Percentiles rank a stretch among this genome's conserved stretches.
phyloP scores from a whole-genome alignment of 2,888 invertebrate genomes.

The Petrophora chlorosata region DNA sequence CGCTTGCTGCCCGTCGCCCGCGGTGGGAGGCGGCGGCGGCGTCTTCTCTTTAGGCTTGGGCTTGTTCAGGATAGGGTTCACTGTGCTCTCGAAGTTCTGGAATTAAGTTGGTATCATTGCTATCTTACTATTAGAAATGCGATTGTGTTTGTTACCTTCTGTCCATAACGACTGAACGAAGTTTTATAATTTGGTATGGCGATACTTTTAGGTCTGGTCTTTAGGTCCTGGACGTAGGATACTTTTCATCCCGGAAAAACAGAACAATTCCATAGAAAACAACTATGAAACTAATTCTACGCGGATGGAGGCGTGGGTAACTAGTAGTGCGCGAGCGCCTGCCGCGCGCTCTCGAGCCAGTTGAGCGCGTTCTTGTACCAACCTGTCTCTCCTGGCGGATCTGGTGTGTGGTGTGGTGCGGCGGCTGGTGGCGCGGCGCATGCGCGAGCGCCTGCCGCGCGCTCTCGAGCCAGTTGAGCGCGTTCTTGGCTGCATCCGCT shows the following conservation, averaged over 20 bases:
- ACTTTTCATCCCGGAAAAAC: too few species aligned
- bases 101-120: slow-evolving; percentile 25
- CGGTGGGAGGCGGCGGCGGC: slow-evolving; percentile 71
- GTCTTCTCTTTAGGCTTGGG: slow-evolving; percentile 92
- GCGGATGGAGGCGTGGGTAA: slow-evolving; percentile 87
- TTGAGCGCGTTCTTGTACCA: slow-evolving; percentile 39
- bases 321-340: slow-evolving; percentile 85
- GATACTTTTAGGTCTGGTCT: too few species aligned
- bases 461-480: slow-evolving; percentile 92
- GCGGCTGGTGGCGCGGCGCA: slow-evolving; percentile 87
- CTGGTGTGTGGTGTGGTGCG: slow-evolving; percentile 90
- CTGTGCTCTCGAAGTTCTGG: slow-evolving; percentile 84
- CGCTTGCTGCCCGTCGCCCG: slow-evolving; percentile 55
- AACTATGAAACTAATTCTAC: too few species aligned
- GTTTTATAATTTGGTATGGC: too few species aligned
- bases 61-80: slow-evolving; percentile 93
- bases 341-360: slow-evolving; percentile 84
- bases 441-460: slow-evolving; percentile 86
- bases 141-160: too few species aligned
- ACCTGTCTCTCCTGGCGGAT: slow-evolving; percentile 91
- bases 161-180: not conserved
- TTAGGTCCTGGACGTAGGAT: too few species aligned
- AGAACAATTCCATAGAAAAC: too few species aligned
- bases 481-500: slow-evolving; percentile 86
- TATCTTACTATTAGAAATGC: too few species aligned